Percentiles rank a stretch among this genome's conserved stretches.
phyloP scores from a whole-genome alignment of 2,888 invertebrate genomes.

The Eledona agricola region DNA sequence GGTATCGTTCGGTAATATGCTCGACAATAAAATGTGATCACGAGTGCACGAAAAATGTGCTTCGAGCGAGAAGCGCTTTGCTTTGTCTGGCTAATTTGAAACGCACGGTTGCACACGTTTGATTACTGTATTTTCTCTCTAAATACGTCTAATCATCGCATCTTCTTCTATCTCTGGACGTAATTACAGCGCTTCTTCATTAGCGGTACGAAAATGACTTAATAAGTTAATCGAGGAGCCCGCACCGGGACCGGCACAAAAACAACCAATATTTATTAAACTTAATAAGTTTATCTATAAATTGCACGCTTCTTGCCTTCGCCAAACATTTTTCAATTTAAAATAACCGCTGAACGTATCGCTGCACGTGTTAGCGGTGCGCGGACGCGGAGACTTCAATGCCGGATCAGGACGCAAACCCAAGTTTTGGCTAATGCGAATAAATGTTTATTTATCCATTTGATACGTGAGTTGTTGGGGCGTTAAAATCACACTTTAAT shows the following conservation, averaged over 20 bases:
- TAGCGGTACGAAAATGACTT: constrained; percentile 28
- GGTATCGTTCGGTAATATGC: constrained; percentile 5
- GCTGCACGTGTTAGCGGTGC: too few relatives aligned
- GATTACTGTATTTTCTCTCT: constrained; percentile 39
- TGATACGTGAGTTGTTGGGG: too few relatives aligned
- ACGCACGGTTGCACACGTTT: constrained; percentile 40
- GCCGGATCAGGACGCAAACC: too few relatives aligned
- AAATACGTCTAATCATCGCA: constrained; percentile 40
- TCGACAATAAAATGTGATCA: constrained; percentile 23
- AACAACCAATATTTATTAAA: background rate
- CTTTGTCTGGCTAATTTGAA: constrained; percentile 37
- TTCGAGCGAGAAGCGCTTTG: constrained; percentile 18
- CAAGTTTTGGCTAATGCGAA: too few relatives aligned
- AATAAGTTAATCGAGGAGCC: constrained; percentile 22
- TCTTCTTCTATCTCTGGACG: constrained; percentile 26
- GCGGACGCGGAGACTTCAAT: too few relatives aligned
- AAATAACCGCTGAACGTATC: too few relatives aligned
- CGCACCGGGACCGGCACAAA: background rate
- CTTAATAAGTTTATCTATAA: background rate
- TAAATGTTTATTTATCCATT: too few relatives aligned
- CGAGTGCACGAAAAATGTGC: constrained; percentile 22
- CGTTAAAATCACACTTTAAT: constrained; percentile 1
- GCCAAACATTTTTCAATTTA: too few relatives aligned
- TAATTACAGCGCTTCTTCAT: constrained; percentile 34
- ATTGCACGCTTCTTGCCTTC: too few relatives aligned